Percentiles rank a stretch among this genome's conserved stretches.
Conservation (phyloP, 1,140 invertebrate species). For the Sycophila sp. region DNA sequence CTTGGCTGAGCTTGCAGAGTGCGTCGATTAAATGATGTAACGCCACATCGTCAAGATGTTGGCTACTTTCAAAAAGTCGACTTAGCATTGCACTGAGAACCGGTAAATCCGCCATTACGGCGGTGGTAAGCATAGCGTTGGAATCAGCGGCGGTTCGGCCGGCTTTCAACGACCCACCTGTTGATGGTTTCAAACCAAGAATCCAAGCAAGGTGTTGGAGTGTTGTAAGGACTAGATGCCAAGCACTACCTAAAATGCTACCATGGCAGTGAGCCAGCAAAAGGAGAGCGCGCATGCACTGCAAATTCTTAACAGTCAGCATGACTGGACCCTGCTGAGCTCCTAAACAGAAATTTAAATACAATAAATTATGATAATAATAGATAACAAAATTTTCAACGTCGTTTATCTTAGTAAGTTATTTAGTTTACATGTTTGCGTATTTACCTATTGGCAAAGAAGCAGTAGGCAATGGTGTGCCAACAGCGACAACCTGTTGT, state of each 20-base stretch:
- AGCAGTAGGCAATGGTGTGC: conserved; percentile 88
- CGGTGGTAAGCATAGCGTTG: conserved; percentile 94
- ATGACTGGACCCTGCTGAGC: conserved; percentile 95
- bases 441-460: conserved; percentile 76
- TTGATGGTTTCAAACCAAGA: conserved; percentile 93
- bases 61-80: conserved; percentile 93
- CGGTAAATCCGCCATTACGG: conserved; percentile 95
- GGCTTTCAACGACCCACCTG: conserved; percentile 90
- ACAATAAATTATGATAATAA: no score
- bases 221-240: conserved; percentile 95
- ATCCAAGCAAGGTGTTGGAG: conserved; percentile 98
- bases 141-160: conserved; percentile 78
- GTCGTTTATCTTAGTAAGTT: no score
- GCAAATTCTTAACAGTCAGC: conserved; percentile 97
- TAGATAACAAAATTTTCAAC: no score
- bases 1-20: conserved; percentile 93
- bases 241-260: conserved; percentile 89
- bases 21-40: conserved; percentile 97
- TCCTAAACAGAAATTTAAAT: conserved; percentile 58
- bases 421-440: no score
- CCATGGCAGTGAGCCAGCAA: conserved; percentile 92
- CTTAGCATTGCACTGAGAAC: conserved; percentile 93
- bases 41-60: conserved; percentile 92
- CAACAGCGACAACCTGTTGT: conserved; percentile 94
- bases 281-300: conserved; percentile 92